Percentiles rank a stretch among this genome's conserved stretches.
Evolutionary conservation across 2,113 vertebrate species (phyloP).

Genomic region (Takifugu bimaculatus): DNA sequence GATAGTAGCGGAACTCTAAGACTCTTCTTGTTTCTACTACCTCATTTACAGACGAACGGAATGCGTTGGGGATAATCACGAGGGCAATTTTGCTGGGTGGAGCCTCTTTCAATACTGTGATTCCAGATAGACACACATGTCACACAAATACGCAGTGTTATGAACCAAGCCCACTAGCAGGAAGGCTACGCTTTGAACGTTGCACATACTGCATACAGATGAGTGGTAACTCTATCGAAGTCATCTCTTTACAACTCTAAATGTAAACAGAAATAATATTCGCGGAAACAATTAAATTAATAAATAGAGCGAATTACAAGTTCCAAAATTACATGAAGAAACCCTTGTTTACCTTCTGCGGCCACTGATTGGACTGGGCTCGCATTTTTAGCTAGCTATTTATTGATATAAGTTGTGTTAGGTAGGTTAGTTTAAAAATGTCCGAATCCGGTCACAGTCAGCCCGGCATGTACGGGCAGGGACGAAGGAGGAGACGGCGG

Average conservation of each 20-base stretch:
- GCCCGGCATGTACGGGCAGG: conserved; percentile 83
- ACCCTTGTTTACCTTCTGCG: neutral
- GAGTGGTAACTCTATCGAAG: rapidly evolving
- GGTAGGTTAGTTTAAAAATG: conserved; percentile 62
- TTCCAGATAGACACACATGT: no score
- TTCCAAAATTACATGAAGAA: neutral
- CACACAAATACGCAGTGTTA: no score
- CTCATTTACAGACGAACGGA: conserved; percentile 10
- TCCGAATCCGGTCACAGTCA: conserved; percentile 91
- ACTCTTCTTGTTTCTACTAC: conserved; percentile 34
- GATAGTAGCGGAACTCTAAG: neutral
- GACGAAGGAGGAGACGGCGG: conserved; percentile 81
- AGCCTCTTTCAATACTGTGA: neutral
- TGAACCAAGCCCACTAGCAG: neutral
- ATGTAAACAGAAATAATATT: neutral
- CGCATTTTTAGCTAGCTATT: neutral
- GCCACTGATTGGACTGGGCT: neutral
- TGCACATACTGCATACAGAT: neutral
- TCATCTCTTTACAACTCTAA: neutral
- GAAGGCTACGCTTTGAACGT: neutral
- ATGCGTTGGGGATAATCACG: conserved; percentile 3
- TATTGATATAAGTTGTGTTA: neutral
- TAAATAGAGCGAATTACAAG: neutral
- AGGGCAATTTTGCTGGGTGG: neutral
- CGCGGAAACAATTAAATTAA: no score